phyloP scores from a whole-genome alignment of 1,140 invertebrate species.

The Paraescarpia echinospica region DNA sequence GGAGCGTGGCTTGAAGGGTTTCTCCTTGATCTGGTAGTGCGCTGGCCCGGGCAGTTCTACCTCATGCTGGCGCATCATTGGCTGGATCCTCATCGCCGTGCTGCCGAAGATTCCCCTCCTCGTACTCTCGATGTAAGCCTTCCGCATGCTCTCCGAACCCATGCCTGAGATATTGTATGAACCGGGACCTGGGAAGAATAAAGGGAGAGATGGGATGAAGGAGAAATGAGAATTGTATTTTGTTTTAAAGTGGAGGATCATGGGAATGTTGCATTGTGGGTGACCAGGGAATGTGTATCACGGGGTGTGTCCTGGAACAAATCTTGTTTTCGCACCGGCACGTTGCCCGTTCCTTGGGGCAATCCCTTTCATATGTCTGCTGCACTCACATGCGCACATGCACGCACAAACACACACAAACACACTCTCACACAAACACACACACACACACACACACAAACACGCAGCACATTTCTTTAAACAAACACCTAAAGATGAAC shows the following conservation, averaged over 20 bases:
- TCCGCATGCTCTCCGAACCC: constrained; percentile 54
- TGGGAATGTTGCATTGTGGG: neutral
- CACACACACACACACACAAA: no score
- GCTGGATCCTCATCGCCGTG: constrained; percentile 41
- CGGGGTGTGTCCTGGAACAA: neutral
- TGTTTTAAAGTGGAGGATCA: neutral
- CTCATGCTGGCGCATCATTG: constrained; percentile 39
- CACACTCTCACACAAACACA: neutral
- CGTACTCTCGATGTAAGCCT: constrained; percentile 53
- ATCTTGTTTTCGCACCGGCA: neutral
- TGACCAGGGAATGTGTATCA: neutral
- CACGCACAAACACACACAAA: neutral
- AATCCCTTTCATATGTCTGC: neutral
- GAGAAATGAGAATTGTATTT: neutral
- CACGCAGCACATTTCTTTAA: no score
- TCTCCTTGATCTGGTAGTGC: constrained; percentile 49
- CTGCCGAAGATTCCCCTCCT: constrained; percentile 52
- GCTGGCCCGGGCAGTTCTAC: constrained; percentile 47
- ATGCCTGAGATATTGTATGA: constrained; percentile 55
- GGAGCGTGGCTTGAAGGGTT: constrained; percentile 38
- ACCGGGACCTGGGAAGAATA: constrained; percentile 48
- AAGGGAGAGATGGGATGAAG: neutral
- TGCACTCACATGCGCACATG: no score
- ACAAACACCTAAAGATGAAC: neutral
- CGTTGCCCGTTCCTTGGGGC: neutral